These are phyloP conservation scores for Petrocephalus zakoni DNA, from an alignment of 2,113 vertebrate species.

Conservation along the genomic window DNA sequence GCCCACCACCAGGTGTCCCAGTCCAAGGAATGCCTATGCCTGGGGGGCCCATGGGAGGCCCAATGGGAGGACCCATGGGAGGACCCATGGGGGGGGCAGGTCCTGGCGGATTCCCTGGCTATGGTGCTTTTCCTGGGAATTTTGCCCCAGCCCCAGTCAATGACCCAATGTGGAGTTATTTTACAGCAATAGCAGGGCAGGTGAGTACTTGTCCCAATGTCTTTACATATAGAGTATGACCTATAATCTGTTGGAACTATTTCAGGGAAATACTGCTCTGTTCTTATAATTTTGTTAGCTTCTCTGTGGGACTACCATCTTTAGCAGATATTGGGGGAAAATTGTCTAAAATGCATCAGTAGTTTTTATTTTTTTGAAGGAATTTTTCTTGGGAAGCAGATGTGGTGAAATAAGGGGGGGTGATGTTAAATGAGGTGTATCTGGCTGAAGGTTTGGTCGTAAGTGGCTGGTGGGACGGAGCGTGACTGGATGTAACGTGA, in stretches of 20 bases:
- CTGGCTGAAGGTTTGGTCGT: not conserved
- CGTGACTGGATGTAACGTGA: not conserved
- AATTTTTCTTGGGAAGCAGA: not conserved
- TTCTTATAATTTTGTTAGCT: not conserved
- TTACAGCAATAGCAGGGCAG: slow-evolving; percentile 75
- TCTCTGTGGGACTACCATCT: not conserved
- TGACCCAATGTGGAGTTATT: slow-evolving; percentile 75
- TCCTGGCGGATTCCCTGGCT: slow-evolving; percentile 35
- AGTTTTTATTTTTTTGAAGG: not conserved
- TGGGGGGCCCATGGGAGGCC: slow-evolving; percentile 33
- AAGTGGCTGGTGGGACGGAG: not conserved
- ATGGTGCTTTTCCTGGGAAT: slow-evolving; percentile 50
- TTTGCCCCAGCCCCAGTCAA: slow-evolving; percentile 53
- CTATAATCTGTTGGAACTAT: not conserved
- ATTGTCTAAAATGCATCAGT: not conserved
- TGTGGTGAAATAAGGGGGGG: not conserved
- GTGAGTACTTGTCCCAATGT: slow-evolving; percentile 39
- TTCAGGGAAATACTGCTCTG: not conserved
- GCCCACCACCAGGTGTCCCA: slow-evolving; percentile 56
- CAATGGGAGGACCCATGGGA: slow-evolving; percentile 30
- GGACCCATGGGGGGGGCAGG: slow-evolving; percentile 36
- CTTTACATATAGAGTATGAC: not conserved
- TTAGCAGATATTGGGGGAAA: not conserved
- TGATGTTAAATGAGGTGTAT: not conserved
- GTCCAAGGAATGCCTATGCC: slow-evolving; percentile 47